Conservation (phyloP, 2,888 invertebrate genomes). For the Cheilosia vernalis region DNA sequence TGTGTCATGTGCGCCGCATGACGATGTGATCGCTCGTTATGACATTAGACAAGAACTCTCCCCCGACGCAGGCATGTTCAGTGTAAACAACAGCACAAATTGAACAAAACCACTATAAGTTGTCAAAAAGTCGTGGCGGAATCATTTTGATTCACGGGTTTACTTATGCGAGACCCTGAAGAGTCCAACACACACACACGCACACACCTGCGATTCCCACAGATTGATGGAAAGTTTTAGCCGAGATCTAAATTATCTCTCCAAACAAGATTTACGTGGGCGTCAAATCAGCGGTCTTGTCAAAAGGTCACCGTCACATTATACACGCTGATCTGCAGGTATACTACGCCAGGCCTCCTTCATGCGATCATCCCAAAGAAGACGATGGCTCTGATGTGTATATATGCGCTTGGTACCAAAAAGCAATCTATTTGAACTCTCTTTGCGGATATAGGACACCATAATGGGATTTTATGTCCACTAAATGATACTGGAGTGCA, state of each 20-base stretch:
- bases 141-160: conserved; percentile 54
- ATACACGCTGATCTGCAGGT: conserved; percentile 63
- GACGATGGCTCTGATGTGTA: conserved; percentile 19
- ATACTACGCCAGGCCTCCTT: conserved; percentile 34
- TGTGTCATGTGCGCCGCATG: conserved; percentile 36
- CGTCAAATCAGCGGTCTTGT: conserved; percentile 75
- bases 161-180: conserved; percentile 1
- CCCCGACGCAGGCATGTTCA: conserved; percentile 21
- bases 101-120: conserved; percentile 51
- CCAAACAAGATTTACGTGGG: conserved; percentile 73
- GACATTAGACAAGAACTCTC: conserved; percentile 37
- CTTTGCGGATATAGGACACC: conserved; percentile 71
- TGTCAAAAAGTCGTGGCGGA: conserved; percentile 69
- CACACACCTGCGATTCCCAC: conserved; percentile 42
- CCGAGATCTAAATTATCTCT: conserved; percentile 74
- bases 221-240: conserved; percentile 71
- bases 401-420: conserved; percentile 41
- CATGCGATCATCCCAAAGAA: conserved; percentile 34
- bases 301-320: conserved; percentile 75
- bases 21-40: conserved; percentile 42
- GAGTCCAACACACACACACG: background rate
- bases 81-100: conserved; percentile 39
- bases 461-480: conserved; percentile 75
- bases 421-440: conserved; percentile 74
- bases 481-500: conserved; percentile 74